phyloP scores from a whole-genome alignment of 1,140 invertebrate genomes.

The Drosophila ficusphila region DNA sequence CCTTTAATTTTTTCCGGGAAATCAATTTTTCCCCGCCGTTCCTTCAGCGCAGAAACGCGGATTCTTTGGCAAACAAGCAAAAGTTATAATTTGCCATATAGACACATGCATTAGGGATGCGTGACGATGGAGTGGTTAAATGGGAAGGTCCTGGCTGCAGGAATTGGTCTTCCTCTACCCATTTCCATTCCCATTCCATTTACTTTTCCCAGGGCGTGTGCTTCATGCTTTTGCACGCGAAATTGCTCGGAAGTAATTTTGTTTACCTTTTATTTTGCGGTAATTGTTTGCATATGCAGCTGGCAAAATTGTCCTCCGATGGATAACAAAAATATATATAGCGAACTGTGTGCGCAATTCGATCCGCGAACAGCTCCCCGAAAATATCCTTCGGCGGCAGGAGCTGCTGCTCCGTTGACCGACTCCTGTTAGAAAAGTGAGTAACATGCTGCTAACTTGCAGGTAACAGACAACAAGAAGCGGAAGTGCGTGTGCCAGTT shows the following conservation, averaged over 20 bases:
- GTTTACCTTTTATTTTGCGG: conserved; percentile 80
- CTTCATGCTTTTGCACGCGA: conserved; percentile 64
- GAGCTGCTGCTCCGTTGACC: conserved; percentile 12
- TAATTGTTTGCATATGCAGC: conserved; percentile 81
- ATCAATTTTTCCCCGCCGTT: background rate
- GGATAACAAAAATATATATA: conserved; percentile 58
- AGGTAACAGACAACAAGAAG: conserved; percentile 60
- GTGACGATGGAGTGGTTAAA: conserved; percentile 1
- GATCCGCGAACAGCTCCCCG: conserved; percentile 20
- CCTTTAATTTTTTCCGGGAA: background rate
- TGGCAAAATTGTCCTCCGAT: conserved; percentile 67
- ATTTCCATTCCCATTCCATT: too few relatives aligned
- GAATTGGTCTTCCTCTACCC: conserved; percentile 1
- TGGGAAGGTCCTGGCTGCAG: background rate
- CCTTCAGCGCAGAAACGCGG: background rate
- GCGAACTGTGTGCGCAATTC: background rate
- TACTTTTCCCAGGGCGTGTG: too few relatives aligned
- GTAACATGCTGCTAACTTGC: conserved; percentile 7
- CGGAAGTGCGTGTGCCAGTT: conserved; percentile 68
- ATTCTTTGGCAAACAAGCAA: conserved; percentile 17
- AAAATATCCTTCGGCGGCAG: conserved; percentile 52
- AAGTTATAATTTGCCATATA: conserved; percentile 62
- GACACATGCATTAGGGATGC: conserved; percentile 54
- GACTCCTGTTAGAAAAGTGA: too few relatives aligned
- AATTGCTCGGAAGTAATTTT: conserved; percentile 80